Base-by-base conservation (phyloP, 1,140 invertebrate species). In the Drosophila prosaltans region DNA sequence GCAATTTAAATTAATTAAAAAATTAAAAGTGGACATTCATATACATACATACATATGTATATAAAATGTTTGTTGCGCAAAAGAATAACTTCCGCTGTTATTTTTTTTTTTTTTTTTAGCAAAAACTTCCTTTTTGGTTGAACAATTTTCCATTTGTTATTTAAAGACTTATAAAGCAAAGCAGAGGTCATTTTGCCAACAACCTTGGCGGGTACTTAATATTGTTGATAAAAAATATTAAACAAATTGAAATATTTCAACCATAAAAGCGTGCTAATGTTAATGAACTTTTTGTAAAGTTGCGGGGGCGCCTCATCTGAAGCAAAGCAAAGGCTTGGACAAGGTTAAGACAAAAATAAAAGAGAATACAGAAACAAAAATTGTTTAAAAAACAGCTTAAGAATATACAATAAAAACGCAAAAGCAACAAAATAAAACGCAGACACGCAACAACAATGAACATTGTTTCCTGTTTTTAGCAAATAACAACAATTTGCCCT, bases 381-480 rank as follows among this genome's bases (percentile, higher is more conserved):
- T 7, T 45, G 45, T 4, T 55, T 65, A 57, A 61, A 61, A 32
- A 55, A 43, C 36, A 45, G 36, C 58, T 75, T 65, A 70, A 70
- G 64, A 77, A 57, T 60, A 74, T 81, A 59, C 73, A 69, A 65
- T 69, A 64, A 81, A 77, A 78, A 72, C 70, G 0, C 16, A 16
- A 61, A 55, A 72, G 72, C 63, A 65, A 48, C 45, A 48, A 48
- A 24, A 43, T 43, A 43, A 43, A n/a, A 43, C 11, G 54, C 76
- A 82, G 36, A 45, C 66, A 78, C 62, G 72, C 59, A 73, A 70
- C 51, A 59, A 40, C 55, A 64, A 67, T 72, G 48, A 84, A 69
- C 86, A 81, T 78, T 69, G 81, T 81, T 81, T 81, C 79, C 79
- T 81, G 73, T 77, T 80, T 36, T 81, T 26, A 68, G 74, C 67